Evolutionary conservation across 2,888 invertebrate species (phyloP).

Genomic region (Apomyelois bistriatella): DNA sequence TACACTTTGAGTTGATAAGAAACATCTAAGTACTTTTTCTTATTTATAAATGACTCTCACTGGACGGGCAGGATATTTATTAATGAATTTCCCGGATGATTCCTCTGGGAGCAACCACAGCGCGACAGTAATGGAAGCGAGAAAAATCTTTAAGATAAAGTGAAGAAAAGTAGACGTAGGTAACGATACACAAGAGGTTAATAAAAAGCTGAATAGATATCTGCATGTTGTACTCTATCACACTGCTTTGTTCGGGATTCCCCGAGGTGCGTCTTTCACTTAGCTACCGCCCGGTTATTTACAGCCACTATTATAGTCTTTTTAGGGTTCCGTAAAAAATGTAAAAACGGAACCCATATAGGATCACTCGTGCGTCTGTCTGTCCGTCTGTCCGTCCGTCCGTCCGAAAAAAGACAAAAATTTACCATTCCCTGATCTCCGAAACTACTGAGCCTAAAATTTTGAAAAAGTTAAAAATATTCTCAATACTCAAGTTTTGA

Average conservation of each 20-base stretch:
- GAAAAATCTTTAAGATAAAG: conserved; percentile 47
- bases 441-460: too few relatives aligned
- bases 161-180: conserved; percentile 34
- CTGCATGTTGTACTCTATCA: conserved; percentile 25
- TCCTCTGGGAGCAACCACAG: conserved; percentile 38
- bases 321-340: too few relatives aligned
- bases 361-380: too few relatives aligned
- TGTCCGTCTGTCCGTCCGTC: too few relatives aligned
- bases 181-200: conserved; percentile 40
- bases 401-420: too few relatives aligned
- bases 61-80: conserved; percentile 43
- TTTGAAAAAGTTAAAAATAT: too few relatives aligned
- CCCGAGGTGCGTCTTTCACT: conserved; percentile 4
- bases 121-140: conserved; percentile 51
- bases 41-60: conserved; percentile 34
- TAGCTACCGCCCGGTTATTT: conserved; percentile 4
- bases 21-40: conserved; percentile 6
- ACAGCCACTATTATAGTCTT: not conserved
- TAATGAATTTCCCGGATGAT: conserved; percentile 47
- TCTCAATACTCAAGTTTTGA: too few relatives aligned
- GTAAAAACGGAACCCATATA: too few relatives aligned
- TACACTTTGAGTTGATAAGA: not conserved
- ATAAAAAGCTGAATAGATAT: conserved; percentile 37
- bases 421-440: too few relatives aligned
- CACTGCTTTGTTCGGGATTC: conserved; percentile 15